phyloP scores from a whole-genome alignment of 2,888 invertebrate genomes.

The Bhutanitis thaidina region DNA sequence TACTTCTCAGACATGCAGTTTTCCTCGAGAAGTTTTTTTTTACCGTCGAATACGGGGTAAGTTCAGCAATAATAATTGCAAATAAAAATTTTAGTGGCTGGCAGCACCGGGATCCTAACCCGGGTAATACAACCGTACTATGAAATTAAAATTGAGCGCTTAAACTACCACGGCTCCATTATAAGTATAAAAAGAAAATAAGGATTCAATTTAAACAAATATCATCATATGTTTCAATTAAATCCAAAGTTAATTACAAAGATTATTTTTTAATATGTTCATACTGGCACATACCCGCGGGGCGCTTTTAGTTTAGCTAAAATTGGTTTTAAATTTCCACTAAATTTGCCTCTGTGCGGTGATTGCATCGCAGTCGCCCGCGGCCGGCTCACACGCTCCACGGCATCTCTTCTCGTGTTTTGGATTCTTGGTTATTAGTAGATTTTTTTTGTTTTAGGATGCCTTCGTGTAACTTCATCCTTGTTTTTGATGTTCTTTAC shows the following conservation, averaged over 20 bases:
- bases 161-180: too few relatives aligned
- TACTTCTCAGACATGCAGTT: too few relatives aligned
- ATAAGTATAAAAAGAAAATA: too few relatives aligned
- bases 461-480: conserved; percentile 10
- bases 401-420: conserved; percentile 5
- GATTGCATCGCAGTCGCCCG: conserved; percentile 19
- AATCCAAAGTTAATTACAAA: background rate
- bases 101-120: too few relatives aligned
- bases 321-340: conserved; percentile 22
- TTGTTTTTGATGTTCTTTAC: conserved; percentile 1
- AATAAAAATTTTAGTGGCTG: too few relatives aligned
- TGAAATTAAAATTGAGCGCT: too few relatives aligned
- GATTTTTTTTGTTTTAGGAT: conserved; percentile 18
- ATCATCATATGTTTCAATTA: background rate
- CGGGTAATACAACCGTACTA: too few relatives aligned
- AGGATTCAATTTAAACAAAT: background rate
- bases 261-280: background rate
- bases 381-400: conserved; percentile 24
- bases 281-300: conserved; percentile 2
- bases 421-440: conserved; percentile 10
- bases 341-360: conserved; percentile 18
- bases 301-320: conserved; percentile 10
- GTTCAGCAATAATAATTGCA: too few relatives aligned
- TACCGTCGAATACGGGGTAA: too few relatives aligned
- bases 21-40: too few relatives aligned